Conservation (phyloP, 2,113 vertebrate species). For the Pachyramphus minor region DNA sequence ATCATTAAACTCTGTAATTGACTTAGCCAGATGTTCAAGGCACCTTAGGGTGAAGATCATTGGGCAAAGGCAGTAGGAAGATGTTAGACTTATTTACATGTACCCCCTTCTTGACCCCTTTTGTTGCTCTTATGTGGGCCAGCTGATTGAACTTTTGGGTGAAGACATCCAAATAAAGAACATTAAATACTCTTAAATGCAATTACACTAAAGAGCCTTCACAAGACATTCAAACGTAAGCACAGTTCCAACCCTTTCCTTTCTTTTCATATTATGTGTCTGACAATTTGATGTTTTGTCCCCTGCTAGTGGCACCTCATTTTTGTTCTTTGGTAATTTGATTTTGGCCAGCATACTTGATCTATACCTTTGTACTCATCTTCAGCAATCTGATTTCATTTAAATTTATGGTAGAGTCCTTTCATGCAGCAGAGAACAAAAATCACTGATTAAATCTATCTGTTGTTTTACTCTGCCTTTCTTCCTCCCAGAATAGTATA, state of each 20-base stretch:
- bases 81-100: background rate
- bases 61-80: background rate
- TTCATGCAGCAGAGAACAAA: background rate
- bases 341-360: background rate
- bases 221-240: background rate
- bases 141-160: background rate
- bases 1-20: background rate
- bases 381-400: background rate
- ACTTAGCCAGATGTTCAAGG: background rate
- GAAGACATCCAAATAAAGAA: background rate
- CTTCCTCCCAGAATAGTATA: background rate
- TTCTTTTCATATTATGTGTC: background rate
- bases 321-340: background rate
- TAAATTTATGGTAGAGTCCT: background rate
- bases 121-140: background rate
- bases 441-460: background rate
- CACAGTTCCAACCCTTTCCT: background rate
- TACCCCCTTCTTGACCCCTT: background rate
- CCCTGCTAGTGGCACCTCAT: background rate
- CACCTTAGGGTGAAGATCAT: background rate
- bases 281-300: background rate
- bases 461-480: background rate
- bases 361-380: background rate
- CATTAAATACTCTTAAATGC: background rate
- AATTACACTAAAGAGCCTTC: background rate